Conservation (phyloP, 2,797 vertebrate species). For the Platyrinchus mystaceus region DNA sequence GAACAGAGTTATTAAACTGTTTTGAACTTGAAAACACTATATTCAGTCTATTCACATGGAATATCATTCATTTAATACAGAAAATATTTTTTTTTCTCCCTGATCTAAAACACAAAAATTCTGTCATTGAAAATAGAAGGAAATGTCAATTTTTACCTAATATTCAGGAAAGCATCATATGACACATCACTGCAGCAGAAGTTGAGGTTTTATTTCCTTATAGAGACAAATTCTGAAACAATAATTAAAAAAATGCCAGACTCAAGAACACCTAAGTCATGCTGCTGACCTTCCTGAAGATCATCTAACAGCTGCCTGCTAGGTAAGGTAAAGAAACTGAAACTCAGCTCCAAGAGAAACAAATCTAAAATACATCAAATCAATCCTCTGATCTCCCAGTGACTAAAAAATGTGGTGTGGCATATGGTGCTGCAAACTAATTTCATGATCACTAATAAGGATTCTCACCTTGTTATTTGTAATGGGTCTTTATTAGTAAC, state of each 20-base stretch:
- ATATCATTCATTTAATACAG: background rate
- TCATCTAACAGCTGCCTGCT: background rate
- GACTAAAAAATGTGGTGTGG: background rate
- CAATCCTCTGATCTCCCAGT: background rate
- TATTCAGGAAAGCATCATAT: background rate
- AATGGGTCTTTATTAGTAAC: background rate
- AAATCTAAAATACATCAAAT: background rate
- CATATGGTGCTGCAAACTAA: background rate
- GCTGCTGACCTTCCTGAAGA: background rate
- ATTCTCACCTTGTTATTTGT: background rate
- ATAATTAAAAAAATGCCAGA: background rate
- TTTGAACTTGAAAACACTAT: background rate
- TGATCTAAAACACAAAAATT: background rate
- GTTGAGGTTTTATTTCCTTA: background rate
- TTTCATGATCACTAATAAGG: background rate
- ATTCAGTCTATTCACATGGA: background rate
- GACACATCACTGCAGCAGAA: background rate
- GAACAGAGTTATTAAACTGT: background rate
- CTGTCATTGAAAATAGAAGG: background rate
- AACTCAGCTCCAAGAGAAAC: background rate
- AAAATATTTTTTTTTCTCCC: background rate
- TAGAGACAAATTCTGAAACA: background rate
- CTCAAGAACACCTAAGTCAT: background rate
- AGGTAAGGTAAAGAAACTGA: background rate
- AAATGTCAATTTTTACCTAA: background rate